Conservation (phyloP, 37 sponge, comb jelly and placozoan species). For the Diacarnus erythraeanus region DNA sequence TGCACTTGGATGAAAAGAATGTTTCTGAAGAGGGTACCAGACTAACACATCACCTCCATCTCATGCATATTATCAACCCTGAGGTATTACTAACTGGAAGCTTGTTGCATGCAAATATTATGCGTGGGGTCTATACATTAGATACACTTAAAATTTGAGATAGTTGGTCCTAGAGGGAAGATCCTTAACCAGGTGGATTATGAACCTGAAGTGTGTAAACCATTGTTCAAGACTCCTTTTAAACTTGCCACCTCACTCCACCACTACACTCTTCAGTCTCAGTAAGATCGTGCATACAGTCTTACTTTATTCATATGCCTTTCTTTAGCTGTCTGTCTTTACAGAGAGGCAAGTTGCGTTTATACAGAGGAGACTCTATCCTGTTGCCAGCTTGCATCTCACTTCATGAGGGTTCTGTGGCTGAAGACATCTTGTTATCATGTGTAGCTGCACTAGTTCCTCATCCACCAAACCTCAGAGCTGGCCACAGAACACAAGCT, state of each 20-base stretch:
- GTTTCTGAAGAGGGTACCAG: background rate
- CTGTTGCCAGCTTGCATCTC: conserved; percentile 4
- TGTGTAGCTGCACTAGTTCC: conserved; percentile 32
- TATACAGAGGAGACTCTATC: conserved; percentile 13
- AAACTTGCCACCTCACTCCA: background rate
- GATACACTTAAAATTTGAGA: background rate
- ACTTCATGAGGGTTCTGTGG: background rate
- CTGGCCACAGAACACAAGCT: conserved; percentile 37
- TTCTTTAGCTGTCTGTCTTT: background rate
- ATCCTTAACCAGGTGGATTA: background rate
- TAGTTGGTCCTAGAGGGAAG: background rate
- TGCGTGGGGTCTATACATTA: background rate
- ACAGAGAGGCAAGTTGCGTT: conserved; percentile 3
- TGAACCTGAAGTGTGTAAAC: background rate
- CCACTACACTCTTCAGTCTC: background rate
- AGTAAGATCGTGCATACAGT: background rate
- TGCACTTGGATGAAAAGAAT: background rate
- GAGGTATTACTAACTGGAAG: conserved; percentile 34
- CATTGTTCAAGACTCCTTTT: conserved; percentile 1
- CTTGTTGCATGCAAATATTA: background rate
- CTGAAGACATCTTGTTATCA: conserved; percentile 24
- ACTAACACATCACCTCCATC: conserved; percentile 13
- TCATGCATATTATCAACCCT: conserved; percentile 46
- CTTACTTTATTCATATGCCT: background rate
- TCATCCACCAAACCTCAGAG: conserved; percentile 3